phyloP scores from a whole-genome alignment of 2,888 invertebrate species.

The Tachina lurida region DNA sequence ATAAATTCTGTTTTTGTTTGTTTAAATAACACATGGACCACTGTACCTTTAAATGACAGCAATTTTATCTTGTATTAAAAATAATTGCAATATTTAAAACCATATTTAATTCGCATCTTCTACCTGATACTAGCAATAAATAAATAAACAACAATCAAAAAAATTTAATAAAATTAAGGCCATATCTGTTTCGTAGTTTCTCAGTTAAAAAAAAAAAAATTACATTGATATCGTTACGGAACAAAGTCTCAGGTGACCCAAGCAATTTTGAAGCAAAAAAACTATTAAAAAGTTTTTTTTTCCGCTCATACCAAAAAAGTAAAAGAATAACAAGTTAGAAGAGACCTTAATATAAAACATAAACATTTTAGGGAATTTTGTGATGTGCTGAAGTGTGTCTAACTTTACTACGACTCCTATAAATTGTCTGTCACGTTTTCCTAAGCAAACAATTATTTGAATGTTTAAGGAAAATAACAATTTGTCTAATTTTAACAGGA shows the following conservation, averaged over 20 bases:
- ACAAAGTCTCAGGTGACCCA: constrained; percentile 69
- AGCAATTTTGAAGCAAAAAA: constrained; percentile 17
- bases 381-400: not conserved
- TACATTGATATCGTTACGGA: constrained; percentile 79
- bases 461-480: constrained; percentile 73
- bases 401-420: constrained; percentile 4
- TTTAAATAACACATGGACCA: no score
- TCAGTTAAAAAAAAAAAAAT: constrained; percentile 62
- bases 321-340: not conserved
- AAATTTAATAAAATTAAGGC: constrained; percentile 9
- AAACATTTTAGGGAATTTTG: constrained; percentile 8
- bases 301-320: not conserved
- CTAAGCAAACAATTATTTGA: constrained; percentile 70
- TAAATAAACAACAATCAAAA: no score
- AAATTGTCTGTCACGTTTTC: constrained; percentile 68
- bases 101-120: no score
- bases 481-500: constrained; percentile 78
- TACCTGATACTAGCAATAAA: no score
- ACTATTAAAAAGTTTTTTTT: not conserved
- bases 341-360: constrained; percentile 40
- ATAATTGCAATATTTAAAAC: no score
- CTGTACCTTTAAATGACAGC: no score
- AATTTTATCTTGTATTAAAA: no score
- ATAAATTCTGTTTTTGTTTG: no score
- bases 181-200: not conserved